Percentiles rank a stretch among this genome's conserved stretches.
phyloP scores from a whole-genome alignment of 1,140 invertebrate genomes.

The Habropoda laboriosa region DNA sequence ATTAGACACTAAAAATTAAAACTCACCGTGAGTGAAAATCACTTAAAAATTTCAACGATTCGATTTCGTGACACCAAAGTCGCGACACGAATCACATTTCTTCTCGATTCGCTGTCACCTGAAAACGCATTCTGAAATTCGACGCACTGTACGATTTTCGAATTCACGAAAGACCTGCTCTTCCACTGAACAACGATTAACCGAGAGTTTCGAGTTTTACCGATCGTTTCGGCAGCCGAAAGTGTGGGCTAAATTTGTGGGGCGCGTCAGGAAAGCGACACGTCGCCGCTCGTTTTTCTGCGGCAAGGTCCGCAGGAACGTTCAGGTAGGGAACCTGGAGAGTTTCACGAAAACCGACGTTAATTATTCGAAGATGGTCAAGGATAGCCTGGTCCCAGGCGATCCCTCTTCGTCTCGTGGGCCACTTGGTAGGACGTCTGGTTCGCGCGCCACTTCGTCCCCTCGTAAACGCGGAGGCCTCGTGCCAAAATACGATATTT shows the following conservation, averaged over 20 bases:
- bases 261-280: background rate
- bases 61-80: no score
- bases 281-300: background rate
- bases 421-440: slow-evolving; percentile 32
- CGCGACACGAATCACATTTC: no score
- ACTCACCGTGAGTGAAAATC: no score
- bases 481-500: slow-evolving; percentile 78
- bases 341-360: slow-evolving; percentile 55
- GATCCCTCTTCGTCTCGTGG: slow-evolving; percentile 26
- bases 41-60: no score
- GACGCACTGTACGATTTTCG: no score
- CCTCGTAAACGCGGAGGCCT: slow-evolving; percentile 51
- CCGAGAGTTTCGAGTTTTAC: background rate
- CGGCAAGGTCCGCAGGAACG: background rate
- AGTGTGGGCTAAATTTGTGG: background rate
- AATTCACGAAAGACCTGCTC: no score
- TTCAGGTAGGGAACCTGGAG: slow-evolving; percentile 31
- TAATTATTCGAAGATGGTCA: slow-evolving; percentile 60
- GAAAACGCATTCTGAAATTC: no score
- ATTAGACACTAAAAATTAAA: no score
- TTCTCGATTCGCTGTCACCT: no score
- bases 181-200: accelerated
- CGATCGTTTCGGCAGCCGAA: no score
- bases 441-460: slow-evolving; percentile 29
- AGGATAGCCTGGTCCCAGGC: slow-evolving; percentile 30